Evolutionary conservation across 2,888 invertebrate species (phyloP).

Genomic region (Dryocosmus kuriphilus): DNA sequence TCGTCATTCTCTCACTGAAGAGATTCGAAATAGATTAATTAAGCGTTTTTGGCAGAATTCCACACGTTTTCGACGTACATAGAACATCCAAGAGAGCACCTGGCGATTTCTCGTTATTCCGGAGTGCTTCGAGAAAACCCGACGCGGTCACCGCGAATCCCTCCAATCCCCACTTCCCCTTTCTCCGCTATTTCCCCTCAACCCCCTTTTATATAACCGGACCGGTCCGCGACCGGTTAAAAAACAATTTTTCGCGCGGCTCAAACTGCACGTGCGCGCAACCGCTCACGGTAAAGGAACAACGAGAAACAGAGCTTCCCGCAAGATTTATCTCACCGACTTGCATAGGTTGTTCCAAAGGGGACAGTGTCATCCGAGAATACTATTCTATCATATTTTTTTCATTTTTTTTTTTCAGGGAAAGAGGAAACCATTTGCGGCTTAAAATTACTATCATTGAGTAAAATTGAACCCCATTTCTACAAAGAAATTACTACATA

Average conservation of each 20-base stretch:
- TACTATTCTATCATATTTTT: neutral
- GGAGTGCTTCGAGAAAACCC: constrained; percentile 6
- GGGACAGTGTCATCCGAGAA: neutral
- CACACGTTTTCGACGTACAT: constrained; percentile 8
- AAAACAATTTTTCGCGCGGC: constrained; percentile 12
- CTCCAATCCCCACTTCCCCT: neutral
- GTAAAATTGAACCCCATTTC: neutral
- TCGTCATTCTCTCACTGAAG: neutral
- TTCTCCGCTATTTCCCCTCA: neutral
- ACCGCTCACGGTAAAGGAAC: neutral
- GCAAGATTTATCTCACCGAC: constrained; percentile 3
- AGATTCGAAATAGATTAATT: constrained; percentile 14
- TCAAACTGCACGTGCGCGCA: constrained; percentile 13
- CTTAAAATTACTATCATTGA: neutral
- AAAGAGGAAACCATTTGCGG: neutral
- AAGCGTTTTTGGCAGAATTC: constrained; percentile 19
- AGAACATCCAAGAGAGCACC: constrained; percentile 3
- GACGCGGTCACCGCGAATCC: constrained; percentile 8
- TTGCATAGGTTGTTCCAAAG: constrained; percentile 11
- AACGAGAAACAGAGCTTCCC: no score
- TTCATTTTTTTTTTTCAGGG: neutral
- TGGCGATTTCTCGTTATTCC: constrained; percentile 16
- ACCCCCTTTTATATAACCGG: neutral
- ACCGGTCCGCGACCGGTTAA: constrained; percentile 6
- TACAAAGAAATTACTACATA: neutral